These are phyloP conservation scores for Actenoides lindsayi DNA, from an alignment of 2,113 vertebrate genomes.

Conservation along the genomic window DNA sequence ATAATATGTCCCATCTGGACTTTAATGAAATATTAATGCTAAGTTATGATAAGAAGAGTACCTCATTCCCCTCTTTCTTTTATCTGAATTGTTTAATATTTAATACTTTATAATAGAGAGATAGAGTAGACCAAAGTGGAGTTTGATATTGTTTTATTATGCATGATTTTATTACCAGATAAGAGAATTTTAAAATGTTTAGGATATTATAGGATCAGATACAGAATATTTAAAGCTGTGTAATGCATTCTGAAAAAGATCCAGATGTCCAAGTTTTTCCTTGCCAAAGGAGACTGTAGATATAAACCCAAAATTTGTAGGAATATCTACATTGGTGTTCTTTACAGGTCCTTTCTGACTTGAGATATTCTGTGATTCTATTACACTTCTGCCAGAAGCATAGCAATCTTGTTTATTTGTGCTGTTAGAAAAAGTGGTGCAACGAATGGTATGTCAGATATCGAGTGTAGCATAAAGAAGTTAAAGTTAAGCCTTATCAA, in stretches of 20 bases:
- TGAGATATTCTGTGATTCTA: background rate
- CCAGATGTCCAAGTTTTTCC: background rate
- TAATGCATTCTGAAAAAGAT: background rate
- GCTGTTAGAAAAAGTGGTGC: background rate
- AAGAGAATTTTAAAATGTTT: conserved; percentile 49
- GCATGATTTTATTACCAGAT: conserved; percentile 42
- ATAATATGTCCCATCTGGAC: conserved; percentile 42
- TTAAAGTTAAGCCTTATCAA: background rate
- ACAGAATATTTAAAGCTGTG: background rate
- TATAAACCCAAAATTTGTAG: background rate
- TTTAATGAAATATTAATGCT: conserved; percentile 57
- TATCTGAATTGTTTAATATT: conserved; percentile 57
- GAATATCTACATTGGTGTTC: background rate
- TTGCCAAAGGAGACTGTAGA: background rate
- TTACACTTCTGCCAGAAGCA: background rate
- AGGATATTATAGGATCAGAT: background rate
- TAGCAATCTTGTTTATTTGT: background rate
- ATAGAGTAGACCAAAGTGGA: conserved; percentile 29
- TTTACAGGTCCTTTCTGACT: background rate
- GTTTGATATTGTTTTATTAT: conserved; percentile 42
- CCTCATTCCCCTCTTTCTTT: conserved; percentile 40
- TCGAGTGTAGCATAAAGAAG: background rate
- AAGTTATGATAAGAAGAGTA: conserved; percentile 41
- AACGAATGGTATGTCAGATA: background rate
- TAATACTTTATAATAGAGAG: conserved; percentile 51